Evolutionary conservation across 2,888 invertebrate genomes (phyloP), one percentile per base, ranked within the genome.

Genomic region (Schizaphis graminum): DNA sequence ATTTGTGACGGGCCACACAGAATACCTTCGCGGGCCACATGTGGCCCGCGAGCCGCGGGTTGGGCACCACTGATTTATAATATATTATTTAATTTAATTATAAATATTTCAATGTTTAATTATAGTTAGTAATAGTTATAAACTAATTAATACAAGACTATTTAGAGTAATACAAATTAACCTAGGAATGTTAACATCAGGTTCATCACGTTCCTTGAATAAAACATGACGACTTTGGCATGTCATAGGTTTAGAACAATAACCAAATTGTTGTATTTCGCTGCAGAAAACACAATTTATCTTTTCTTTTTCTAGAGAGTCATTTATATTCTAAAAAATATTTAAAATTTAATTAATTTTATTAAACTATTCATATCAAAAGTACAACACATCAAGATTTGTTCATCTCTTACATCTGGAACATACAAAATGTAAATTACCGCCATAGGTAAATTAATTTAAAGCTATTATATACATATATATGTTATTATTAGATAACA

Each of bases 121-220:
- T 21, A 77, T 77, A n/a, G 35, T 53, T 21, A n/a, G n/a, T n/a
- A n/a, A n/a, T 16, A 77, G 35, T 53, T 35, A 35, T 35, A 35
- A 35, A 35, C 7, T 67, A n/a, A 67, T 77, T 77, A 67, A 21
- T 35, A 35, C 16, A 35, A 44, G 21, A 47, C 10, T 35, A 87
- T 28, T 26, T 26, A 16, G 11, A 89, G 44, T 44, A n/a, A 92
- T 67, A 88, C n/a, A 28, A 1, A 91, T 44, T 3, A 26, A 94
- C 94, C 53, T 94, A 28, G 94, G 94, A 67, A 94, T 91, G n/a
- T 94, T 94, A 86, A 26, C 86, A 47, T 13, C 35, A 21, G 91
- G 86, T n/a, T 61, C 67, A n/a, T 94, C 90, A 21, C 44, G 5
- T 53, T 94, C 44, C 26, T 94, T 94, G 2, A 53, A 5, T 94